Conservation (phyloP, 2,797 vertebrate species). For the Hafferia zeledoni region DNA sequence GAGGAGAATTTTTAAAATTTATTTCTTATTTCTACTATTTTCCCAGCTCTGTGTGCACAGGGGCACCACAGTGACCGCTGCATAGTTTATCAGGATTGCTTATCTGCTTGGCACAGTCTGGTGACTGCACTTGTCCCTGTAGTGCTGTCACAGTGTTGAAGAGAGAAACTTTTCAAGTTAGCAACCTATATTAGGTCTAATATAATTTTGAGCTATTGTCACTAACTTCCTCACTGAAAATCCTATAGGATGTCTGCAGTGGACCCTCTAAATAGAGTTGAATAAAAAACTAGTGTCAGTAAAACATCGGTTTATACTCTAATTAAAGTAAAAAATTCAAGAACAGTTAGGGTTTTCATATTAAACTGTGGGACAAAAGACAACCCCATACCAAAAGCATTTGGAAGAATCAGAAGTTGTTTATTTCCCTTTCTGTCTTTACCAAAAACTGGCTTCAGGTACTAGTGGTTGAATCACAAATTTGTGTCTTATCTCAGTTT, state of each 20-base stretch:
- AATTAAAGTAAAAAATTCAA: background rate
- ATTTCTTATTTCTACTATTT: background rate
- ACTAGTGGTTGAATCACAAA: background rate
- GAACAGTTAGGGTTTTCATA: background rate
- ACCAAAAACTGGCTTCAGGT: background rate
- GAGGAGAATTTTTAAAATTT: background rate
- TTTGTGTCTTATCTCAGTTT: background rate
- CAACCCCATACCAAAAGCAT: background rate
- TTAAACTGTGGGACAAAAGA: background rate
- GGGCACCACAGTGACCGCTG: background rate
- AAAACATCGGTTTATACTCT: background rate
- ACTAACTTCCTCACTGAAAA: background rate
- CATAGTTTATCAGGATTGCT: background rate
- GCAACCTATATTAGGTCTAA: background rate
- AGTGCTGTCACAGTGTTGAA: background rate
- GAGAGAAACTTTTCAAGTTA: background rate
- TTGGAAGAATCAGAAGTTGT: background rate
- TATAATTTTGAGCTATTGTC: background rate
- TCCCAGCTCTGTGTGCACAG: background rate
- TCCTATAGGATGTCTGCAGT: background rate
- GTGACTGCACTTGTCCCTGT: background rate
- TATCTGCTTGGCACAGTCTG: background rate
- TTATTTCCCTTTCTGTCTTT: background rate
- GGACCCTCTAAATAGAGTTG: background rate
- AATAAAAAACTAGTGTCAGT: background rate